Base-by-base conservation (phyloP, 2,888 invertebrate species). In the Girardia tigrina region DNA sequence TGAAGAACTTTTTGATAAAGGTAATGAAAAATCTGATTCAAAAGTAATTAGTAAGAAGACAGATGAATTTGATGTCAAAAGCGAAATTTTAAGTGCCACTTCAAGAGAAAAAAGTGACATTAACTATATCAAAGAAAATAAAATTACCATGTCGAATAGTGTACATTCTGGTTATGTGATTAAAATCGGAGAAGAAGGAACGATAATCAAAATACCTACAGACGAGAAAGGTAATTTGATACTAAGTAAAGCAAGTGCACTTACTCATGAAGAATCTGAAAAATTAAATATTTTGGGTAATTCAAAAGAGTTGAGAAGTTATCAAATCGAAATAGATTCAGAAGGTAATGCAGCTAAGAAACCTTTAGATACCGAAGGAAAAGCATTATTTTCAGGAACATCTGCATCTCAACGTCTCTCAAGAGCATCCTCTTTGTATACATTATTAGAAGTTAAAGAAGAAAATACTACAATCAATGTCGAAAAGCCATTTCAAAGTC, bases 401-500 rank as follows among this genome's bases (percentile, higher is more conserved):
- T 20, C 20, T 16, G 56, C 20, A 56, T 6, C 4, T 56, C 56
- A 56, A n/a, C n/a, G 56, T 20, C 20, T 16, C 23, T 56, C 56
- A 12, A 4, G 56, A 12, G 56, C 2, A 20, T 56, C 56, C 23
- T 56, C 56, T 2, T n/a, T 56, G 4, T 56, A 56, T 16, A 56
- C 56, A 12, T 56, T 56, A 56, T 56, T 56, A 8, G 56, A 56
- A 56, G 56, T 20, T n/a, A 56, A 56, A 56, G 56, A 56, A 56
- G 56, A 56, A 56, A n/a, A n/a, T 6, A 23, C 56, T 56, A 16
- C 4, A 12, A 4, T 56, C n/a, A 56, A 56, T n/a, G 23, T 56
- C 36, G 16, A 36, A 16, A 16, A 36, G 36, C 16, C 8, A 8
- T 36, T 8, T 36, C 36, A 36, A 36, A 36, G 36, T n/a, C n/a